phyloP scores from a whole-genome alignment of 2,888 invertebrate genomes.

The Anticlea derivata region DNA sequence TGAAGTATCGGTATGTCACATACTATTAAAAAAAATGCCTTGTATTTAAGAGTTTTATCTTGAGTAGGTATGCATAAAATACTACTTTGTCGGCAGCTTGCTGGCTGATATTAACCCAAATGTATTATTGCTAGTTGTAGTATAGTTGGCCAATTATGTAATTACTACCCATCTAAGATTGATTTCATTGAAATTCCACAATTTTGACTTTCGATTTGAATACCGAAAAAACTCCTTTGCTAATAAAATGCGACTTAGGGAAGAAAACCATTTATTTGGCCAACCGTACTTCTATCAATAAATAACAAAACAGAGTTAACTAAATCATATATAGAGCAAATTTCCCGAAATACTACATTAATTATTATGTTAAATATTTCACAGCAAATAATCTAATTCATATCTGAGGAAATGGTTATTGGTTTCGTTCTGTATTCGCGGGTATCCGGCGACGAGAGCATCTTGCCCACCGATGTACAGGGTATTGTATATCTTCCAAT shows the following conservation, averaged over 20 bases:
- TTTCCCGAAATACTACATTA: constrained; percentile 33
- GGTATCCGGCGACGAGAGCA: constrained; percentile 98
- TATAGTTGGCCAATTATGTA: too few species aligned
- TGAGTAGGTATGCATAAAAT: too few species aligned
- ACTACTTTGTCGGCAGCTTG: too few species aligned
- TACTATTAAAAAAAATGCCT: too few species aligned
- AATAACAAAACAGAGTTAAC: constrained; percentile 1
- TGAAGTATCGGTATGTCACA: too few species aligned
- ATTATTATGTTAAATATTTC: constrained; percentile 56
- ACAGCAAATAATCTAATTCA: constrained; percentile 96
- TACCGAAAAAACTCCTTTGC: too few species aligned
- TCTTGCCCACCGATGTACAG: constrained; percentile 99
- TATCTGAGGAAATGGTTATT: constrained; percentile 96
- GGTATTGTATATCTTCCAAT: constrained; percentile 99
- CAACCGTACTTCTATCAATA: constrained; percentile 4
- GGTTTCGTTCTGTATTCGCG: constrained; percentile 97
- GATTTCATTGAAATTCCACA: too few species aligned
- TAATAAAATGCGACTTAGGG: not conserved
- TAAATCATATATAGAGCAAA: constrained; percentile 18
- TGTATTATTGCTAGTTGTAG: too few species aligned
- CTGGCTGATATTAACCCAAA: too few species aligned
- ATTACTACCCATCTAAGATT: too few species aligned
- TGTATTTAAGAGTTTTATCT: too few species aligned
- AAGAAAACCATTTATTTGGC: not conserved
- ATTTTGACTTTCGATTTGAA: too few species aligned